phyloP scores from a whole-genome alignment of 2,888 invertebrate species.

The Falcaria lacertinaria region DNA sequence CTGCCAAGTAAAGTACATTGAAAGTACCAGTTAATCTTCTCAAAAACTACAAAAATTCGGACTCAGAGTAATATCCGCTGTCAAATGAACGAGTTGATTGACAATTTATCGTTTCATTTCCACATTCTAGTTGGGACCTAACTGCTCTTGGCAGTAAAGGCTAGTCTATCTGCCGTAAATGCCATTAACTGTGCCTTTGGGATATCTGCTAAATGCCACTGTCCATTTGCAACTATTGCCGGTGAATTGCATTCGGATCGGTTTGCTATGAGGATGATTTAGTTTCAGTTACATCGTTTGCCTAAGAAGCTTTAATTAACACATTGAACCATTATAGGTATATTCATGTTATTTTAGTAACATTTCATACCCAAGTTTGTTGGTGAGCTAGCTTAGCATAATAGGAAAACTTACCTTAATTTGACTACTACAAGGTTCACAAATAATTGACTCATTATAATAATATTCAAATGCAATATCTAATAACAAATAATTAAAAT shows the following conservation, averaged over 20 bases:
- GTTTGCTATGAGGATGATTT: background rate
- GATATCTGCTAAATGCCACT: constrained; percentile 16
- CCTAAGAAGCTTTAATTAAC: background rate
- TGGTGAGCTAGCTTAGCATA: too few species aligned
- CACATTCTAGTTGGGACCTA: constrained; percentile 19
- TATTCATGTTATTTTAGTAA: too few species aligned
- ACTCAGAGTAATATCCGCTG: constrained; percentile 48
- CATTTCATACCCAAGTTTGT: too few species aligned
- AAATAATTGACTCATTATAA: too few species aligned
- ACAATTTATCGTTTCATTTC: constrained; percentile 58
- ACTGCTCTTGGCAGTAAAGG: constrained; percentile 16
- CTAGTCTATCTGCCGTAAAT: constrained; percentile 11
- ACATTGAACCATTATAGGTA: too few species aligned
- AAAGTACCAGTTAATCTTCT: too few species aligned
- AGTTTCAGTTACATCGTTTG: background rate
- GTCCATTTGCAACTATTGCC: constrained; percentile 17
- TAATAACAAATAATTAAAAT: too few species aligned
- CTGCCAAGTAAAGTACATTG: too few species aligned
- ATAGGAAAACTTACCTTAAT: too few species aligned
- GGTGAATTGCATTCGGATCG: constrained; percentile 10
- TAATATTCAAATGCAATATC: too few species aligned
- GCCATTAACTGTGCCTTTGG: constrained; percentile 15
- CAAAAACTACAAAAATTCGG: background rate
- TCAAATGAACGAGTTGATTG: constrained; percentile 45
- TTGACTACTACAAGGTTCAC: too few species aligned